Evolutionary conservation across 2,797 vertebrate genomes (phyloP), one percentile per base, ranked within the genome.

Genomic region (Serranus cabrilla): DNA sequence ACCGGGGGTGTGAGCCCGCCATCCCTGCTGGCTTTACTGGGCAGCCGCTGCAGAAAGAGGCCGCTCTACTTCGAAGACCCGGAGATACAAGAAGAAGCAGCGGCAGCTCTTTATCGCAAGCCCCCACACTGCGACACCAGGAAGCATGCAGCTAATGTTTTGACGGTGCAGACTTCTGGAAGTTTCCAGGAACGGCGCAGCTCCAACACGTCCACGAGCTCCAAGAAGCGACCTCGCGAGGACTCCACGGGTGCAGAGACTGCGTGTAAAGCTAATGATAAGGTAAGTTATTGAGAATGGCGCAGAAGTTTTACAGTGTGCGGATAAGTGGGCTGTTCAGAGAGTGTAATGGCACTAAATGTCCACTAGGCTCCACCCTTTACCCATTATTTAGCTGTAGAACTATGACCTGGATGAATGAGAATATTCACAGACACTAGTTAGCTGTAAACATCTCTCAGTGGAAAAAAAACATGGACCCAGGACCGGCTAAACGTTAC

Each of bases 31-130:
- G 60, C 84, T 52, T 18, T 88, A 52, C 8, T 84, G 59, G 88
- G 65, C 21, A 72, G 62, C n/a, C 87, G 86, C 37, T 81, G 88
- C 84, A 90, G 87, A 27, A 95, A 96, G 84, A 93, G 95, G 75
- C 71, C 89, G 3, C 42, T 64, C 65, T 65, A 31, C 65, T 65
- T 60, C 10, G 87, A 87, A 2, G 78, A 82, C 0, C 39, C 40
- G 0, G 81, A 85, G 12, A 40, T 61, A 1, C 37, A 27, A 20
- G 46, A 45, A 10, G 20, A 50, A 0, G 16, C 25, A 21, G 40
- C 10, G 0, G 10, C 31, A 0, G 11, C 20, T 10, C 18, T 42
- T 18, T 3, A 20, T 40, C 56, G 31, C 7, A 82, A 60, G 27
- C 58, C 74, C 5, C 16, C 59, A 0, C 27, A 57, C 10, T 46